Base-by-base conservation (phyloP, 2,797 vertebrate genomes). In the Dermochelys coriacea region DNA sequence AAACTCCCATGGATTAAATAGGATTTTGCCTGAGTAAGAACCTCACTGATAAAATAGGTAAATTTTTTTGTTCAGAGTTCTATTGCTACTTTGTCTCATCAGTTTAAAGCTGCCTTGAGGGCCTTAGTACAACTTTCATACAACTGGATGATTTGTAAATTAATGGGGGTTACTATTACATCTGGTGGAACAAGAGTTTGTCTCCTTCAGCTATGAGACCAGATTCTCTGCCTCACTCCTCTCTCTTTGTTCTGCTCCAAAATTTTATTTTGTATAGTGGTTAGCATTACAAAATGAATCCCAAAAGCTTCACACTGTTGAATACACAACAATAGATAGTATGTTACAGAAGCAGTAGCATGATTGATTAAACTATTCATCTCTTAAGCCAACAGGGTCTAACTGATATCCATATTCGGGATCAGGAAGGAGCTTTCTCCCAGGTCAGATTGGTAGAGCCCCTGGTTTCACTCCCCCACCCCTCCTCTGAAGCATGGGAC, bases 301-400 rank as follows among this genome's bases (percentile, higher is more conserved):
- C 75, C 88, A 89, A 87, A 96, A 96, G 86, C 86, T 96, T 92
- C 79, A 84, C 94, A 86, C 52, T 93, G 94, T 79, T 96, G 92
- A 95, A 75, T 90, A 45, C 75, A 81, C 90, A 68, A 89, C 95
- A 90, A 88, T 4, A 23, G 84, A 89, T 86, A 8, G 1, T 85
- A 95, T 95, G 29, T 96, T 94, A 89, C 85, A 68, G 8, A 68
- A 68, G 37, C 34, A 80, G 81, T 85, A 84, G 18, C 8, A 85
- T 54, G 83, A 93, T 85, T 80, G 93, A 95, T 93, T 93, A 90
- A 94, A 94, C 86, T 55, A 31, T 93, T 94, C 91, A 93, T 93
- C 55, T 83, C 68, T 87, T 90, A 94, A 83, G 85, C 83, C 91
- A 14, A 59, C 27, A 59, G 57, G 12, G 55, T 29, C 12, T 29